Base-by-base conservation (phyloP, 2,888 invertebrate genomes). In the Zygogramma bicolorata region DNA sequence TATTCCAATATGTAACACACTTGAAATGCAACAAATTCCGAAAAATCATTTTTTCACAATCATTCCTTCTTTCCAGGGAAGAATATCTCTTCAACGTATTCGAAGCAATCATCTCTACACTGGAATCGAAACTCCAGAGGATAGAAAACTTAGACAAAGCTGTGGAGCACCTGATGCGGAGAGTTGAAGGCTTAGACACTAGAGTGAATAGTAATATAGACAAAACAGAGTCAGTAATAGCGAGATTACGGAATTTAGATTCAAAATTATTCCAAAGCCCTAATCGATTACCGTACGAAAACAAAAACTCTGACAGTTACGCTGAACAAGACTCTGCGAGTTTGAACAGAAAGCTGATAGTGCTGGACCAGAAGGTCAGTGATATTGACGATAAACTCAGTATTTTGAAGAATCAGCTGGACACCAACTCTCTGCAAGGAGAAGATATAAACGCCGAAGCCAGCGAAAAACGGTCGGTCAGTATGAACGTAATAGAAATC, bases 121-220 rank as follows among this genome's bases (percentile, higher is more conserved):
- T 96, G 80, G 96, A 96, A 86, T 94, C 95, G 4, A 96, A 96
- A 88, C 88, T 96, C 13, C 95, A 95, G 85, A 90, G 95, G 79
- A 95, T 96, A 84, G 96, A 96, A 84, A 95, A 95, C 85, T 87
- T 96, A 70, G 96, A 96, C 86, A 94, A 94, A 86, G 95, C 95
- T 0, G 94, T 96, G 1, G 95, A 96, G 84, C 94, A 95, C 84
- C 88, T 96, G 70, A 95, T 95, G 94, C 89, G 95, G 79, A 89
- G 95, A 82, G 94, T 96, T 6, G 96, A 96, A 87, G 92, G 92
- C 0, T 87, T 96, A 58, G 95, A 96, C 85, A 93, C 92, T 8
- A 90, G 95, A 68, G 93, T 96, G 0, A 94, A 93, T 78, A 94
- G 94, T 84, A 96, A 95, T 85, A 94, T 95, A 77, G 92, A 93